Conservation (phyloP, 2,113 vertebrate genomes). For the Pangasianodon gigas region DNA sequence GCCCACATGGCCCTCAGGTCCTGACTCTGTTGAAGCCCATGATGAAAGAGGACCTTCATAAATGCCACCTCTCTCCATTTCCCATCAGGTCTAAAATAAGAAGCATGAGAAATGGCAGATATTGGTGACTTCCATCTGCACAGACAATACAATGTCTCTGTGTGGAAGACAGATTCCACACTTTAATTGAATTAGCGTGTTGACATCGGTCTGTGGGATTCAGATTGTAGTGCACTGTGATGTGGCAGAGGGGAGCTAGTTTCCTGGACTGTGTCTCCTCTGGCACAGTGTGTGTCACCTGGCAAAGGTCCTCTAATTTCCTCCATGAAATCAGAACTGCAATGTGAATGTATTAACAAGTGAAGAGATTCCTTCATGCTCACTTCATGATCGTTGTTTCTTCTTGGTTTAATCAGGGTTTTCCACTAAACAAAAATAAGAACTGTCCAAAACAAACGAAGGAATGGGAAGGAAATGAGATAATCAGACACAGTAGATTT, state of each 20-base stretch:
- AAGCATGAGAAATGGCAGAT: constrained; percentile 52
- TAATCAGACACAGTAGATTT: not conserved
- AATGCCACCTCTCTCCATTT: constrained; percentile 46
- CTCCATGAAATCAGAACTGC: constrained; percentile 5
- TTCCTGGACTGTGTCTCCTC: constrained; percentile 39
- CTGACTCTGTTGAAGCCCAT: constrained; percentile 31
- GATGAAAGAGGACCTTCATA: constrained; percentile 54
- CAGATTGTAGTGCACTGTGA: constrained; percentile 37
- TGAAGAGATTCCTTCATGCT: not conserved
- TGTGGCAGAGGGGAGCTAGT: constrained; percentile 24
- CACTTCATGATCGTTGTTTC: not conserved
- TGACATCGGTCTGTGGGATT: constrained; percentile 53
- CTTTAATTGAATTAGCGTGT: constrained; percentile 60
- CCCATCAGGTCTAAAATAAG: constrained; percentile 58
- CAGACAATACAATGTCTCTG: constrained; percentile 50
- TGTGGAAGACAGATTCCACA: constrained; percentile 44
- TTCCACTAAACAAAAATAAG: not conserved
- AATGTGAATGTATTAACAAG: constrained; percentile 4
- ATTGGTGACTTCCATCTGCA: constrained; percentile 51
- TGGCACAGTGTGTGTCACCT: constrained; percentile 29
- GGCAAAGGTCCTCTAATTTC: constrained; percentile 38
- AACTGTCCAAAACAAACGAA: not conserved
- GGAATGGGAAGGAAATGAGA: not conserved
- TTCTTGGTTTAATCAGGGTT: not conserved
- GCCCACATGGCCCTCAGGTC: constrained; percentile 22